phyloP scores from a whole-genome alignment of 2,888 invertebrate species.

The Tenthredo distinguenda region DNA sequence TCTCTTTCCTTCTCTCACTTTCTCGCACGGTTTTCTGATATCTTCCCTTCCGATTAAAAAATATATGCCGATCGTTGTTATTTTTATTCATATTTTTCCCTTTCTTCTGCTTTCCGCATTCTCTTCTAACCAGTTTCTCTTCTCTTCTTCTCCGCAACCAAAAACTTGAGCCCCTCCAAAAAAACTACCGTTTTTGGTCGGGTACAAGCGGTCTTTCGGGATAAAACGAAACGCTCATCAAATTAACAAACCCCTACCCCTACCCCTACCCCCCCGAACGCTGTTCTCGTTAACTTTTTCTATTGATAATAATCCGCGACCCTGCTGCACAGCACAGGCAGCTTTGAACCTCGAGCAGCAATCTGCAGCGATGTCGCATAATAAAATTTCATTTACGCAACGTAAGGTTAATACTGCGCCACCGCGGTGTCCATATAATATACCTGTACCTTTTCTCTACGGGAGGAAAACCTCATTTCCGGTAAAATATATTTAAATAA shows the following conservation, averaged over 20 bases:
- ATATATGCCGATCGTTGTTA: neutral
- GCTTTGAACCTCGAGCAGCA: neutral
- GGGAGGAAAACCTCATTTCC: neutral
- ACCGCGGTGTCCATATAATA: neutral
- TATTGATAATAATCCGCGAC: neutral
- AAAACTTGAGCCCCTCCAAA: neutral
- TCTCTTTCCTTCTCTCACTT: neutral
- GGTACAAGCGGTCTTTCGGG: neutral
- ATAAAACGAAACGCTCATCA: slow-evolving; percentile 8
- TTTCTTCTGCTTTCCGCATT: neutral
- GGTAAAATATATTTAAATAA: too few species aligned
- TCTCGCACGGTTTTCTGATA: neutral
- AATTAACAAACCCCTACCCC: neutral
- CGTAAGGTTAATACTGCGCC: neutral
- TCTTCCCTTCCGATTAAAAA: neutral
- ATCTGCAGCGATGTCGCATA: slow-evolving; percentile 5
- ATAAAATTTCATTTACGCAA: slow-evolving; percentile 45
- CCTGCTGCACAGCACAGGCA: neutral
- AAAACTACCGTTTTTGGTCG: neutral
- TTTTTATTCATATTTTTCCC: neutral
- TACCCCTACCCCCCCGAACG: neutral
- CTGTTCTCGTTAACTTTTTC: slow-evolving; percentile 34
- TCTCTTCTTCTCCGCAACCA: neutral
- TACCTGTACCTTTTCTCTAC: neutral
- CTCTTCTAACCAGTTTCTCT: neutral